Base-by-base conservation (phyloP, 2,888 invertebrate genomes). In the Morinoia aosen region DNA sequence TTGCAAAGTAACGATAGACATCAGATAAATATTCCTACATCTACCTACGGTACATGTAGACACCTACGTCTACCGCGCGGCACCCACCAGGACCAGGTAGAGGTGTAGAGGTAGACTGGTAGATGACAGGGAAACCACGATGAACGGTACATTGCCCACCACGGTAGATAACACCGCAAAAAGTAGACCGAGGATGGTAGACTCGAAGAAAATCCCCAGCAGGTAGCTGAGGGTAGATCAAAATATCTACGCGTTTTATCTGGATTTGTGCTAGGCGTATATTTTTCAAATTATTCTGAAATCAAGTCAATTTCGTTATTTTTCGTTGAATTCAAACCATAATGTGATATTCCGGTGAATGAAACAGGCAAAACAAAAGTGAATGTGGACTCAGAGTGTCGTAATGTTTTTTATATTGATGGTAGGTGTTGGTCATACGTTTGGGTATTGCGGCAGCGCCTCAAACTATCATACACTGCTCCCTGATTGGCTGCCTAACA, bases 91-190 rank as follows among this genome's bases (percentile, higher is more conserved):
- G 19, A 95, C 10, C 11, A 95, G 16, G 39, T 96, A 88, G 40
- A 88, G 58, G 95, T 58, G 58, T n/a, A 95, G 64, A 4, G 96
- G 95, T 56, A 94, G 94, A 39, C 88, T 57, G 58, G 95, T n/a
- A 16, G 95, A 94, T 19, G 95, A 61, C 33, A 96, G 94, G 0
- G 96, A 95, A 76, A 95, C 76, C 56, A 94, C 88, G 48, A 96
- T 39, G 93, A 95, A 96, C 2, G 96, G 96, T 3, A 96, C 93
- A 58, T 96, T 96, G 58, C 95, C 95, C 58, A 96, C 76, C 95
- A 96, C 94, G 7, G 95, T 58, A 19, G 48, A 16, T 95, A 96
- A 95, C 16, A 96, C 95, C 3, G 95, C 95, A 0, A 95, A 56
- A 40, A 96, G 96, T 40, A 95, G 93, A 7, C 95, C 96, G 88